Percentiles rank a stretch among this genome's conserved stretches.
These are phyloP conservation scores for Podarcis raffonei DNA, from an alignment of 2,113 vertebrate species.

Conservation along the genomic window DNA sequence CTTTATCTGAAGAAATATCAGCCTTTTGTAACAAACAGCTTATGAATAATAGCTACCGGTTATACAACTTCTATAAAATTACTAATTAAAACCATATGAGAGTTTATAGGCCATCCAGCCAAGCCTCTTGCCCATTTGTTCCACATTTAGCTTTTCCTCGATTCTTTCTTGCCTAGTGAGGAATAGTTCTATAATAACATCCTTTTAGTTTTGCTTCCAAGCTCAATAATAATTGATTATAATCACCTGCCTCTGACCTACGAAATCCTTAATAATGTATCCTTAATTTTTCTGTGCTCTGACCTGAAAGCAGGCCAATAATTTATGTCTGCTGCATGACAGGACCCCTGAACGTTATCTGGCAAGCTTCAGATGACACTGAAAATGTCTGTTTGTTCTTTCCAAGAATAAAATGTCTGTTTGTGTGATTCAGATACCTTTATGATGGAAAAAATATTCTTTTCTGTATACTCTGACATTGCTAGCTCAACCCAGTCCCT, in stretches of 20 bases:
- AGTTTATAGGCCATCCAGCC: not conserved
- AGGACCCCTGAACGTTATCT: not conserved
- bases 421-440: not conserved
- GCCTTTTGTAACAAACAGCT: not conserved
- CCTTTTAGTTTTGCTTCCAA: not conserved
- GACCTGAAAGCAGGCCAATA: not conserved
- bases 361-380: not conserved
- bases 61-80: not conserved
- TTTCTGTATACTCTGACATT: not conserved
- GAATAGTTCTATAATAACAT: not conserved
- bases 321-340: not conserved
- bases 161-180: not conserved
- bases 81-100: slow-evolving; percentile 4
- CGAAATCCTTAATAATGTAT: slow-evolving; percentile 22
- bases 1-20: not conserved
- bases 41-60: not conserved
- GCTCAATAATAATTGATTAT: slow-evolving; percentile 10
- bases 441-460: not conserved
- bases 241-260: not conserved
- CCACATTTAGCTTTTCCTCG: slow-evolving; percentile 21
- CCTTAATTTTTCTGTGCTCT: not conserved
- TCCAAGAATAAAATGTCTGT: not conserved
- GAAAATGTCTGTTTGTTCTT: not conserved
- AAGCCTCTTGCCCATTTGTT: not conserved
- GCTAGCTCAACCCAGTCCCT: too few species aligned